These are phyloP conservation scores for Chionodraco myersi DNA, from an alignment of 2,113 vertebrate genomes.

Conservation along the genomic window DNA sequence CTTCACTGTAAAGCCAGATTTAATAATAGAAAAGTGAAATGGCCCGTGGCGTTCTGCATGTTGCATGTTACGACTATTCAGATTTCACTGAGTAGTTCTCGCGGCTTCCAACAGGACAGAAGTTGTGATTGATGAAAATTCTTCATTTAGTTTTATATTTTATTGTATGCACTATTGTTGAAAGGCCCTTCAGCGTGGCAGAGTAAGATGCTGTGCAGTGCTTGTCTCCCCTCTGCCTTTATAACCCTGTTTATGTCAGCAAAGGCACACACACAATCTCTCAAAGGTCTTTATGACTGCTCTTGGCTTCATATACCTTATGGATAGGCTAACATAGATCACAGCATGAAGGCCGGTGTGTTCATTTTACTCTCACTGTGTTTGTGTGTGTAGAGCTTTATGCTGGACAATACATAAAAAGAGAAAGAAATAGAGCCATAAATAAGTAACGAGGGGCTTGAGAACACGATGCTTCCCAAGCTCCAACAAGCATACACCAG, in stretches of 20 bases:
- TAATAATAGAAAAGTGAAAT: conserved; percentile 38
- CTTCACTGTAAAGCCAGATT: not conserved
- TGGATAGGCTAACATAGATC: conserved; percentile 21
- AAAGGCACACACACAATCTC: conserved; percentile 25
- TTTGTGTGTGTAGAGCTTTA: not conserved
- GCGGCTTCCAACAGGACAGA: not conserved
- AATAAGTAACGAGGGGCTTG: conserved; percentile 20
- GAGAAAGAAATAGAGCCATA: conserved; percentile 14
- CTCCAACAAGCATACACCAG: conserved; percentile 21
- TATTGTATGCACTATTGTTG: not conserved
- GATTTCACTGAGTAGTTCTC: conserved; percentile 20
- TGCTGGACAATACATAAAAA: conserved; percentile 24
- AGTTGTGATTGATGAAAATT: conserved; percentile 21
- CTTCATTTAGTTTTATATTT: not conserved
- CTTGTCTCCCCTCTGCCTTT: not conserved
- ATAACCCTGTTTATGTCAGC: conserved; percentile 21
- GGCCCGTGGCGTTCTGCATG: conserved; percentile 57
- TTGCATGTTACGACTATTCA: not conserved
- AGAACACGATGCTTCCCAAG: conserved; percentile 31
- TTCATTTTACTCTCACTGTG: not conserved
- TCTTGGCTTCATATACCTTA: conserved; percentile 28
- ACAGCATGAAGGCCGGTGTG: conserved; percentile 19
- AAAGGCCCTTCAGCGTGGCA: not conserved
- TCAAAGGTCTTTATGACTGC: conserved; percentile 38
- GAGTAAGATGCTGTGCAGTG: not conserved